Conservation (phyloP, 2,113 vertebrate species). For the Campylomormyrus tamandua region DNA sequence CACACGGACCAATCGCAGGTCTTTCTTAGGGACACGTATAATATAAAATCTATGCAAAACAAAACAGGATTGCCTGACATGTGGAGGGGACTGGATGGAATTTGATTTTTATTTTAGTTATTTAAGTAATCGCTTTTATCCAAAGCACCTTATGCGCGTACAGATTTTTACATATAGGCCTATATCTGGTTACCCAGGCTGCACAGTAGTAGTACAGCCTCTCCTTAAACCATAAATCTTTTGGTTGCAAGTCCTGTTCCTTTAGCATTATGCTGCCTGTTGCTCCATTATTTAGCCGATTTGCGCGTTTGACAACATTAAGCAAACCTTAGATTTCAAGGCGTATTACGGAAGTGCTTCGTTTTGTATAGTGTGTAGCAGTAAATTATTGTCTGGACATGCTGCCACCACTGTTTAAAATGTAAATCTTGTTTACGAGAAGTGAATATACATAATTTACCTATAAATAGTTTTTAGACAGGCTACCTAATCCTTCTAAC, state of each 20-base stretch:
- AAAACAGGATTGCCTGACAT: background rate
- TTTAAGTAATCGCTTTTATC: background rate
- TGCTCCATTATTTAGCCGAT: background rate
- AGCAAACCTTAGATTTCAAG: background rate
- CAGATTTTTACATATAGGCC: background rate
- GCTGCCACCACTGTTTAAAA: background rate
- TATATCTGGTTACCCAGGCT: background rate
- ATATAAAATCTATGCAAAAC: background rate
- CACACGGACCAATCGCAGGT: background rate
- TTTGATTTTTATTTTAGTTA: background rate
- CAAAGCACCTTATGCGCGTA: background rate
- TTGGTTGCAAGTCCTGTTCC: background rate
- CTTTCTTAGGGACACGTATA: background rate
- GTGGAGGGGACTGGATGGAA: background rate
- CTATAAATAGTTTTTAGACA: background rate
- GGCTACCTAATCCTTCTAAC: background rate
- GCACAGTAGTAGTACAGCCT: background rate
- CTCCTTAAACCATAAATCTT: background rate
- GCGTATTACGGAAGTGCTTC: background rate
- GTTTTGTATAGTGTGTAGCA: background rate
- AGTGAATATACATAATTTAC: background rate
- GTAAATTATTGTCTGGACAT: background rate
- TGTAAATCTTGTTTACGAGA: slow-evolving; percentile 2
- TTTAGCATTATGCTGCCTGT: background rate
- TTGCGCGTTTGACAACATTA: background rate